Base-by-base conservation (phyloP, 2,888 invertebrate species). In the Harpalus rubripes region DNA sequence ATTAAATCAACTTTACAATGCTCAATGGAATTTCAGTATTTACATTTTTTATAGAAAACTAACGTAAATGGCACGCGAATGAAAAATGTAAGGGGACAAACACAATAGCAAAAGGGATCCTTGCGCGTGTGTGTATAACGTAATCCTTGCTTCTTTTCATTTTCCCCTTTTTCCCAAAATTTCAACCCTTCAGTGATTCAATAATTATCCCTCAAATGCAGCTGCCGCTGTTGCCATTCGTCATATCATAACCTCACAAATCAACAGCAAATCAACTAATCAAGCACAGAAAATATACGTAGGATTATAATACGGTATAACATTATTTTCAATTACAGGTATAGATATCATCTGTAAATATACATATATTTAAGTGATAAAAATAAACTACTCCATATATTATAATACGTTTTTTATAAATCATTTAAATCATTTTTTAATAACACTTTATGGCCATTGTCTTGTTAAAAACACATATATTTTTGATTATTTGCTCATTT, bases 181-280 rank as follows among this genome's bases (percentile, higher is more conserved):
- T 87, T 87, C 88, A 78, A 90, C 90, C 90, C 91, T 90, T 89
- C 90, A 7, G 10, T 90, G 90, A 90, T 89, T 89, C 89, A 90
- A 90, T 91, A 91, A 91, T 91, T 91, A 90, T 90, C 89, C 88
- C 90, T 91, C 90, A 89, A 89, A 89, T 89, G 90, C 90, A 90
- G 90, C 90, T 90, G 90, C 52, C 3, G 7, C 52, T 76, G 16
- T 16, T 15, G n/a, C 16, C 41, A 88, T 22, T 72, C 18, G n/a
- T 12, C 22, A 12, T 18, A 12, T 12, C 22, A 12, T 18, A 12
- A 63, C 3, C 59, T 15, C 59, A 12, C 26, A 63, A 61, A 16
- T 16, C 18, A 32, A 32, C 61, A 16, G 22, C 26, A 63, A 63
- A 63, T 32, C 59, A 63, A 26, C 22, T 26, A 22, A 15, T 12